Evolutionary conservation across 2,113 vertebrate genomes (phyloP).

Genomic region (Cariama cristata): DNA sequence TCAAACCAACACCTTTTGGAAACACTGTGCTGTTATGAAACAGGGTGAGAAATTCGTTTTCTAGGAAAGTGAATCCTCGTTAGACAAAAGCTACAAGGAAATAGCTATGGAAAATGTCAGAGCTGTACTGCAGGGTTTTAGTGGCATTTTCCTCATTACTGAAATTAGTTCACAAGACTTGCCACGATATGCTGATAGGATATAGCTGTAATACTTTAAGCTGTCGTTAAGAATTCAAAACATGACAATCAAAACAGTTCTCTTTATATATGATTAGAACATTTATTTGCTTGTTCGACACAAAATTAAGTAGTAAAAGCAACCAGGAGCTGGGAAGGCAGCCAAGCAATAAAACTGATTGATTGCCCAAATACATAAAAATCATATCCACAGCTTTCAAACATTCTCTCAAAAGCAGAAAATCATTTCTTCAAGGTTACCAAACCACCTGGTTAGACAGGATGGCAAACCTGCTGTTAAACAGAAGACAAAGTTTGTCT

Average conservation of each 20-base stretch:
- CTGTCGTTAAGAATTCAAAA: constrained; percentile 55
- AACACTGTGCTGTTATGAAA: not conserved
- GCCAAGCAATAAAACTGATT: constrained; percentile 58
- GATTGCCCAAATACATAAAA: constrained; percentile 46
- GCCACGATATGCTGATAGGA: constrained; percentile 32
- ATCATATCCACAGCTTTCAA: constrained; percentile 44
- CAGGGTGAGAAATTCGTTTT: not conserved
- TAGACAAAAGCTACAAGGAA: not conserved
- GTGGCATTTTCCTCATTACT: constrained; percentile 9
- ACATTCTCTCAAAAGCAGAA: constrained; percentile 53
- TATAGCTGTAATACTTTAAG: constrained; percentile 31
- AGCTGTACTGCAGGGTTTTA: not conserved
- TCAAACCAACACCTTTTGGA: not conserved
- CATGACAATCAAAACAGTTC: constrained; percentile 47
- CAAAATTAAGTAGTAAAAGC: constrained; percentile 53
- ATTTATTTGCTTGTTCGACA: constrained; percentile 20
- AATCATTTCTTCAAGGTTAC: constrained; percentile 32
- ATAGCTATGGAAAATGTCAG: constrained; percentile 1
- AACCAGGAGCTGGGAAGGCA: constrained; percentile 40
- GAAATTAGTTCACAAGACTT: constrained; percentile 57
- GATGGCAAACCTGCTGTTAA: not conserved
- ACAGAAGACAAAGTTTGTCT: not conserved
- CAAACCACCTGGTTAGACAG: constrained; percentile 17
- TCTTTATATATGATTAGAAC: constrained; percentile 23
- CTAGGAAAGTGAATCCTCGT: not conserved